These are phyloP conservation scores for Melanocharis versteri DNA, from an alignment of 2,113 vertebrate species.

Conservation along the genomic window DNA sequence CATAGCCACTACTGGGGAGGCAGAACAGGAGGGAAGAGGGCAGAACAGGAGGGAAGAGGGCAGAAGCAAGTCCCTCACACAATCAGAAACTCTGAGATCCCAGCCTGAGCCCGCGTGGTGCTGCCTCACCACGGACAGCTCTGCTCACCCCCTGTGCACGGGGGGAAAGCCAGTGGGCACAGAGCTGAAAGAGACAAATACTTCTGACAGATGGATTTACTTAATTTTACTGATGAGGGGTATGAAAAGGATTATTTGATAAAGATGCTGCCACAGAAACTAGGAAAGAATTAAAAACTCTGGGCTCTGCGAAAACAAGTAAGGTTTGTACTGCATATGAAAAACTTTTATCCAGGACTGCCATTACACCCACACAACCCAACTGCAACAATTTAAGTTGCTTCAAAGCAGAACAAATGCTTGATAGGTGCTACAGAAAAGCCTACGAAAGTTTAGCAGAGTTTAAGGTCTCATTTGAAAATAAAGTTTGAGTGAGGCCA, in stretches of 20 bases:
- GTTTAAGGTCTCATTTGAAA: neutral
- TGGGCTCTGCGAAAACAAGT: neutral
- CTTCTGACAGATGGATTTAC: neutral
- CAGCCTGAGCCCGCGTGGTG: neutral
- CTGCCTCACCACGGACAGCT: neutral
- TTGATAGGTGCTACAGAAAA: neutral
- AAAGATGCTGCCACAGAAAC: neutral
- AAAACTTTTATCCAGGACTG: neutral
- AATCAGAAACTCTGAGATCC: neutral
- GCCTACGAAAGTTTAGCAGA: neutral
- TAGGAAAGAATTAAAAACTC: neutral
- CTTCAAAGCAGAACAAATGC: neutral
- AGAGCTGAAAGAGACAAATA: neutral
- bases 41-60: neutral
- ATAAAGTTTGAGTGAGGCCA: neutral
- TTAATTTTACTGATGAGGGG: neutral
- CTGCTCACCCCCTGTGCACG: neutral
- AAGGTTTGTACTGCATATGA: neutral
- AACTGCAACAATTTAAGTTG: neutral
- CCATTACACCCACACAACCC: neutral
- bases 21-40: no score
- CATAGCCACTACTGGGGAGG: neutral
- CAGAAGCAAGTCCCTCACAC: neutral
- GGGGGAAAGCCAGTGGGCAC: neutral
- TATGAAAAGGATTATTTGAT: neutral